phyloP scores from a whole-genome alignment of 2,113 vertebrate species.

The Rostratula benghalensis region DNA sequence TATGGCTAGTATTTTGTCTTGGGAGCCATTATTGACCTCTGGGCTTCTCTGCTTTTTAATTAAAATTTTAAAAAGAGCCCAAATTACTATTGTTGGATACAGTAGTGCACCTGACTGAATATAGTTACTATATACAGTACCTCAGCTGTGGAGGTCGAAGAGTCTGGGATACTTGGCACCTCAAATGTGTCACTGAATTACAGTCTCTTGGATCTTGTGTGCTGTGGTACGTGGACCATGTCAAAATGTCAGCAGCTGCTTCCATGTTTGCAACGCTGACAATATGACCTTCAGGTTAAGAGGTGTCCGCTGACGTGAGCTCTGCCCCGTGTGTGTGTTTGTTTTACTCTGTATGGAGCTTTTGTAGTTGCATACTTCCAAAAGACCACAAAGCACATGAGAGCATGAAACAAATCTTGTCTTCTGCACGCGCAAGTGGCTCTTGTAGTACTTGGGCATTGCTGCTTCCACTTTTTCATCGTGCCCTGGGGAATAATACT shows the following conservation, averaged over 20 bases:
- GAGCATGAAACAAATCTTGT: neutral
- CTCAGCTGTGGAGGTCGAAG: neutral
- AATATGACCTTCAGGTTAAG: slow-evolving; percentile 32
- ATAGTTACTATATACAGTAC: neutral
- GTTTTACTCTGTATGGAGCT: neutral
- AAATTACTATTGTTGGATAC: neutral
- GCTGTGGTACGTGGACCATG: neutral
- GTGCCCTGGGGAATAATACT: neutral
- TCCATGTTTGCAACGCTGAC: neutral
- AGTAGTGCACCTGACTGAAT: neutral
- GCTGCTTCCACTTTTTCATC: neutral
- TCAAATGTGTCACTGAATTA: neutral
- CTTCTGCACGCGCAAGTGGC: neutral
- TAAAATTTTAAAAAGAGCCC: no score
- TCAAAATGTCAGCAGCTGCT: slow-evolving; percentile 29
- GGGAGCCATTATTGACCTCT: neutral
- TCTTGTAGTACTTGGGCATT: neutral
- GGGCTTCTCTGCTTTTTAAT: neutral
- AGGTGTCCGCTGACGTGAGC: neutral
- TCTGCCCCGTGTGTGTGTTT: neutral
- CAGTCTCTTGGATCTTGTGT: neutral
- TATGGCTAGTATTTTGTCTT: neutral
- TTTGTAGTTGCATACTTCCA: neutral
- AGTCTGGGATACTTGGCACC: neutral
- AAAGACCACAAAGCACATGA: neutral